Evolutionary conservation across 2,797 vertebrate species (phyloP).

Genomic region (Rhinophrynus dorsalis): DNA sequence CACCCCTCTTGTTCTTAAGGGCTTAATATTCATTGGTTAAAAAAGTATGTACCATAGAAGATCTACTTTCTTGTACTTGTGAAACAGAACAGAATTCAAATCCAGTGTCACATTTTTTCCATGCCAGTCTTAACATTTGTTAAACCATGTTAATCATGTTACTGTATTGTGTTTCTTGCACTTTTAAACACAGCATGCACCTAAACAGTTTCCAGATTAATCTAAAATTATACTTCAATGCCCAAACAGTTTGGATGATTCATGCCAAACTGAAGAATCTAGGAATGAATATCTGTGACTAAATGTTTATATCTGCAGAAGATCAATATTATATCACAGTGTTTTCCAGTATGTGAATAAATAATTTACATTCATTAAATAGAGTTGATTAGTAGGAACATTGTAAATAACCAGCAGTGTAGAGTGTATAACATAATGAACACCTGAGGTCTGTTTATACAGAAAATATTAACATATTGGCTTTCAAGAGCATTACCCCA

Average conservation of each 20-base stretch:
- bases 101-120: too few species aligned
- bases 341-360: constrained; percentile 24
- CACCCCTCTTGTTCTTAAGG: too few species aligned
- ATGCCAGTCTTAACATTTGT: too few species aligned
- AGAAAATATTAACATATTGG: constrained; percentile 46
- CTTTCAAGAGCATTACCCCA: constrained; percentile 48
- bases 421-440: constrained; percentile 48
- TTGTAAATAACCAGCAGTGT: constrained; percentile 26
- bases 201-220: constrained; percentile 34
- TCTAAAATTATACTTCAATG: constrained; percentile 26
- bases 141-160: too few species aligned
- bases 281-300: constrained; percentile 24
- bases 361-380: constrained; percentile 21
- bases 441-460: constrained; percentile 12
- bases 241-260: neutral
- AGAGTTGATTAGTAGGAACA: constrained; percentile 15
- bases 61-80: too few species aligned
- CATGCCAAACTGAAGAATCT: constrained; percentile 5
- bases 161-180: constrained; percentile 10
- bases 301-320: constrained; percentile 30
- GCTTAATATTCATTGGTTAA: too few species aligned
- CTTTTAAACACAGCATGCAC: constrained; percentile 16
- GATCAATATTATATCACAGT: constrained; percentile 20
- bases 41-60: too few species aligned
- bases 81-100: too few species aligned